Percentiles rank a stretch among this genome's conserved stretches.
Conservation (phyloP, 2,797 vertebrate genomes). For the Odontamblyopus rebecca region DNA sequence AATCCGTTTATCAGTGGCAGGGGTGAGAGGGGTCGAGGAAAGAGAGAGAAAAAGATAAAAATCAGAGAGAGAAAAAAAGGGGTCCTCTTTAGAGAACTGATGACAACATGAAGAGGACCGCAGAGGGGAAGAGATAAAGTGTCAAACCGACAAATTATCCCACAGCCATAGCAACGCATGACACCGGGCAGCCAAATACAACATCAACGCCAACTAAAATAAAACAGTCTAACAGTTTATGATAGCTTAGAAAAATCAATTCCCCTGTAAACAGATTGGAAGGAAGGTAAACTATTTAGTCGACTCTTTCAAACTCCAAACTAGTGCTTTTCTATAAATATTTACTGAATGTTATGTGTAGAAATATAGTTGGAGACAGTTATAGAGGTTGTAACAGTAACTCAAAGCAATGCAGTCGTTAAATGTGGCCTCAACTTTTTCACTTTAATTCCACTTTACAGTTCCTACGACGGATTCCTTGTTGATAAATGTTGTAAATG, state of each 20-base stretch:
- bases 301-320: not conserved
- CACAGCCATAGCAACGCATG: conserved; percentile 29
- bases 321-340: no score
- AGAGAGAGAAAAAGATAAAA: conserved; percentile 16
- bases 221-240: not conserved
- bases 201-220: conserved; percentile 1
- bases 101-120: conserved; percentile 40
- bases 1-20: conserved; percentile 23
- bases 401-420: not conserved
- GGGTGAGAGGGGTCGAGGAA: conserved; percentile 16
- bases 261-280: not conserved
- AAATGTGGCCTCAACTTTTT: not conserved
- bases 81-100: conserved; percentile 42
- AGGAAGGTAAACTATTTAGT: not conserved
- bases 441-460: not conserved
- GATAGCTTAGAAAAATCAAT: conserved; percentile 3
- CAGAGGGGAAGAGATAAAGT: conserved; percentile 36
- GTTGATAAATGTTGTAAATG: not conserved
- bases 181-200: conserved; percentile 19
- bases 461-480: not conserved
- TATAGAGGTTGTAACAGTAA: not conserved
- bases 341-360: not conserved
- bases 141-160: conserved; percentile 19
- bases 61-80: conserved; percentile 24
- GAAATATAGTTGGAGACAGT: not conserved